Conservation (phyloP, 2,797 vertebrate species). For the Catharus ustulatus region DNA sequence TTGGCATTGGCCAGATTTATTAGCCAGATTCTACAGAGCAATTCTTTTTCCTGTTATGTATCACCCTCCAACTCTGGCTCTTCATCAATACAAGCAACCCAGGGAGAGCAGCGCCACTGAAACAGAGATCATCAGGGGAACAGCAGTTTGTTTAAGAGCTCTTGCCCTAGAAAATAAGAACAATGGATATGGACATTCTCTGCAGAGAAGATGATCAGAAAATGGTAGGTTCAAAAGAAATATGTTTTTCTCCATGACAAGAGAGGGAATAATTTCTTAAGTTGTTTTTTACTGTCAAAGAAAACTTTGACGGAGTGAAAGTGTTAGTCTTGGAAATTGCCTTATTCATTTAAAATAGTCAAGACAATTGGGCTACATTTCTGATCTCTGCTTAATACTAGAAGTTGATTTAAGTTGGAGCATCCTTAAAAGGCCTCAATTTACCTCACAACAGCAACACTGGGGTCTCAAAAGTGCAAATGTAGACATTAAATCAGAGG, state of each 20-base stretch:
- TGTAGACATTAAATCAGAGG: background rate
- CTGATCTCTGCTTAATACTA: background rate
- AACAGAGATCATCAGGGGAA: background rate
- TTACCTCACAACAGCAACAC: background rate
- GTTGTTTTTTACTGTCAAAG: background rate
- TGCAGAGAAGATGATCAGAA: background rate
- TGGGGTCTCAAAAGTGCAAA: background rate
- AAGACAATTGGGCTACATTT: background rate
- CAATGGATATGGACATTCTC: background rate
- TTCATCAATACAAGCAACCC: background rate
- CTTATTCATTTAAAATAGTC: background rate
- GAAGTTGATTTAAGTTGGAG: background rate
- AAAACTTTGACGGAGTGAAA: background rate
- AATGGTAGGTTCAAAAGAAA: conserved; percentile 32
- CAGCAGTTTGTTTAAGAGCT: background rate
- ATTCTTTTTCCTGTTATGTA: background rate
- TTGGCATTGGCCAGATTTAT: background rate
- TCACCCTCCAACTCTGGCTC: background rate
- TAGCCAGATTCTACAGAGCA: background rate
- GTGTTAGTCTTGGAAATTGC: background rate
- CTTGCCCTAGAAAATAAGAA: background rate
- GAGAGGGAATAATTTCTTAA: background rate
- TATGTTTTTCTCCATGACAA: background rate
- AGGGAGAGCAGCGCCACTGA: background rate
- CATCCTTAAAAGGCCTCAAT: background rate